Percentiles rank a stretch among this genome's conserved stretches.
These are phyloP conservation scores for Neomorphus geoffroyi DNA, from an alignment of 2,797 vertebrate species.

Conservation along the genomic window DNA sequence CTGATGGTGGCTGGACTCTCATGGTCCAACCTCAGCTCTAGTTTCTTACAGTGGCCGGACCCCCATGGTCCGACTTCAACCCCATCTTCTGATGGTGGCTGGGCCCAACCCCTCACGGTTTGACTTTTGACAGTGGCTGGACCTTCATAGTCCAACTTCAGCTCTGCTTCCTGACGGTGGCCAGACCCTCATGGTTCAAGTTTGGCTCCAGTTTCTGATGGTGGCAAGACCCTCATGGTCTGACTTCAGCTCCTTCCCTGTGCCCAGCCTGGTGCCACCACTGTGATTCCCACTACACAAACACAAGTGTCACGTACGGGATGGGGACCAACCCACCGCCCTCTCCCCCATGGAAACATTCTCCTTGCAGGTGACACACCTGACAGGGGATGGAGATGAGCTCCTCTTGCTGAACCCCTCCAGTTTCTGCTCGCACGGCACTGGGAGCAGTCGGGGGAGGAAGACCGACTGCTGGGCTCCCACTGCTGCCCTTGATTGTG, in stretches of 20 bases:
- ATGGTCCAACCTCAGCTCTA: no score
- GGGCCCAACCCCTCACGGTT: no score
- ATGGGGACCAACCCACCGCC: neutral
- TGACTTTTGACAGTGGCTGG: no score
- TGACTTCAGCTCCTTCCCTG: rapidly evolving
- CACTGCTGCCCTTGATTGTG: rapidly evolving
- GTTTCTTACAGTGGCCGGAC: no score
- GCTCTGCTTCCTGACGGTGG: no score
- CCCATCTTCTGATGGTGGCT: no score
- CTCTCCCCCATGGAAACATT: rapidly evolving
- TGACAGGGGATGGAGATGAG: neutral
- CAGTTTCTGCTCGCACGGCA: rapidly evolving
- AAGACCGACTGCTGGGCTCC: neutral
- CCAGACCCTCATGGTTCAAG: no score
- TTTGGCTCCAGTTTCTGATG: no score
- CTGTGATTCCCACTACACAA: neutral
- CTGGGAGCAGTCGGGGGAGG: rapidly evolving
- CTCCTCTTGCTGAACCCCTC: rapidly evolving
- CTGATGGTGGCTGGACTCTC: neutral
- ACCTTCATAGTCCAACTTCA: no score
- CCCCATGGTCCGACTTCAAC: no score
- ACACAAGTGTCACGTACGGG: rapidly evolving
- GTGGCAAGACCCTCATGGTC: neutral
- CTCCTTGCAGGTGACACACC: neutral
- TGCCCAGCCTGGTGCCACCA: rapidly evolving